phyloP scores from a whole-genome alignment of 2,113 vertebrate genomes.

The Ifrita kowaldi region DNA sequence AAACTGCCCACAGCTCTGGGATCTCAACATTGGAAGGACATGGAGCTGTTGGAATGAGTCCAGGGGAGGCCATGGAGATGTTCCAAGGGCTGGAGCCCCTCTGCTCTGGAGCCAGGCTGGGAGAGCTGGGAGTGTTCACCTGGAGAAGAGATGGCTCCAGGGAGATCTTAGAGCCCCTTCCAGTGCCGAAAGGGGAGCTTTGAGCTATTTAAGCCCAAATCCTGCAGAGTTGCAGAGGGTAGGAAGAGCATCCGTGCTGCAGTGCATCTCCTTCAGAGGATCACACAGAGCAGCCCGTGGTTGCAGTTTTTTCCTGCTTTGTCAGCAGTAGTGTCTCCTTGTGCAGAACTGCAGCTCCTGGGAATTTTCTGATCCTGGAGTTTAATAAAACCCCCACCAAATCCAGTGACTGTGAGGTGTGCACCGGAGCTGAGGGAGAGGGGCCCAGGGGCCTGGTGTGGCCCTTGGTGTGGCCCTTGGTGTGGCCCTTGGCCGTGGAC shows the following conservation, averaged over 20 bases:
- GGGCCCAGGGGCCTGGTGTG: background rate
- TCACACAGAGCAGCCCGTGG: background rate
- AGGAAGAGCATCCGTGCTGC: background rate
- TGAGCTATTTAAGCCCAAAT: background rate
- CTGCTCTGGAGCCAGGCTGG: background rate
- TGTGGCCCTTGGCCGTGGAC: background rate
- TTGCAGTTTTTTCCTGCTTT: background rate
- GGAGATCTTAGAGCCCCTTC: background rate
- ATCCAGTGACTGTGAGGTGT: background rate
- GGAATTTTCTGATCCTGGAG: background rate
- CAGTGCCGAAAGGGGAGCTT: background rate
- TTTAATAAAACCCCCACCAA: background rate
- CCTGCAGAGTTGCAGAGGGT: background rate
- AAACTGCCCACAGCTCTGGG: background rate
- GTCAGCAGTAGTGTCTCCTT: background rate
- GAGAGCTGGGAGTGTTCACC: background rate
- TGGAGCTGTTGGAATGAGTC: background rate
- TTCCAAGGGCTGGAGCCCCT: background rate
- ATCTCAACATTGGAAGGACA: accelerated
- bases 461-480: no score
- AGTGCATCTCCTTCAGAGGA: background rate
- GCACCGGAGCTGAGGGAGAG: background rate
- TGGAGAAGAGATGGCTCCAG: background rate
- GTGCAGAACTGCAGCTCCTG: background rate
- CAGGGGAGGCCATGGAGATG: background rate